Evolutionary conservation across 2,113 vertebrate species (phyloP), one percentile per base, ranked within the genome.

Genomic region (Ophthalmolycus amberensis): DNA sequence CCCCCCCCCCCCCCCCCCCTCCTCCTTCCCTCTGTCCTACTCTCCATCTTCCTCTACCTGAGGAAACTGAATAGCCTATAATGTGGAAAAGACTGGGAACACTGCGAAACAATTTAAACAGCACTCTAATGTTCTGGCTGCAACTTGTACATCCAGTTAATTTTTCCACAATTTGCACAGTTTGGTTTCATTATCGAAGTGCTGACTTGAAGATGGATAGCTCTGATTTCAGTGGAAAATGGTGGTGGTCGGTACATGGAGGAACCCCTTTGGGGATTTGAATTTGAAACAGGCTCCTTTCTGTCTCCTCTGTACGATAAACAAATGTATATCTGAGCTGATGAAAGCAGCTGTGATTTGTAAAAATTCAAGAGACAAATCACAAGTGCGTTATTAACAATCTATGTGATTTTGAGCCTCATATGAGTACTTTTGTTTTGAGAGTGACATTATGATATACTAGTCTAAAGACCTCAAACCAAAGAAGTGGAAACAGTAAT

Each of bases 11-110:
- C 27, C 44, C 42, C 18, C 63, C 64, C 11, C 10, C 42, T 5
- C n/a, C 58, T 34, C 69, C 3, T 20, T 44, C 75, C 9, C 54
- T 73, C 75, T 40, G 12, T 9, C 60, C 52, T 38, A 9, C 77
- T 58, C 70, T 69, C 76, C 66, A 48, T 74, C 64, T 54, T 6
- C 54, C 71, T 64, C 38, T 59, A 8, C 82, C 46, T 79, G 71
- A 58, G 54, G 54, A 27, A 1, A 90, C 88, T 87, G 87, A 92
- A 88, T 87, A 85, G 12, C 32, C 12, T 74, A 25, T n/a, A 71
- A 77, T 72, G 67, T 38, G 68, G 78, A 92, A 92, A 89, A 92
- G 59, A 75, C 73, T 50, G 37, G 84, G 80, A 89, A 88, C 18
- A 0, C 79, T 37, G 75, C 1, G 27, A 54, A 79, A 79, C 48